Conservation (phyloP, 2,113 vertebrate genomes). For the Oncorhynchus tshawytscha region DNA sequence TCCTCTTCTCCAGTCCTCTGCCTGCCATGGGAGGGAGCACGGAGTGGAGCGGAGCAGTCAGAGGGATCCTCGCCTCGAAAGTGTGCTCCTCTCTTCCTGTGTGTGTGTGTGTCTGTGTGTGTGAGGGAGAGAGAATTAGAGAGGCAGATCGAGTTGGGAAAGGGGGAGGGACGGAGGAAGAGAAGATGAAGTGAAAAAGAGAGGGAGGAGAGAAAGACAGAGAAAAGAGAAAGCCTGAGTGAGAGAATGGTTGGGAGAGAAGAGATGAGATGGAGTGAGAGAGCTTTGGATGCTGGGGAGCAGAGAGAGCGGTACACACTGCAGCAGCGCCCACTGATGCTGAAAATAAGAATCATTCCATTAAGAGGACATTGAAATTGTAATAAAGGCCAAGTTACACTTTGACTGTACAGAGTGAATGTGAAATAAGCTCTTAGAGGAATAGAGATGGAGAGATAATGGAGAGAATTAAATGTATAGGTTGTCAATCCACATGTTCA, state of each 20-base stretch:
- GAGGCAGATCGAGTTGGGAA: constrained; percentile 9
- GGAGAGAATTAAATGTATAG: too few relatives aligned
- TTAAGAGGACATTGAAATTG: constrained; percentile 2
- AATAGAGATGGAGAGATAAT: not conserved
- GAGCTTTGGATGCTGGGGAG: too few relatives aligned
- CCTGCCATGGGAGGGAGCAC: constrained; percentile 6
- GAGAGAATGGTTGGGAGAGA: constrained; percentile 1
- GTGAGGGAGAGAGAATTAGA: constrained; percentile 26
- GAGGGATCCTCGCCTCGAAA: constrained; percentile 69
- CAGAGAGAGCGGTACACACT: constrained; percentile 26
- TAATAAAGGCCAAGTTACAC: constrained; percentile 43
- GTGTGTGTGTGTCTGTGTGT: constrained; percentile 46
- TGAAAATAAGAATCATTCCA: constrained; percentile 58
- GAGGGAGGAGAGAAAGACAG: constrained; percentile 13
- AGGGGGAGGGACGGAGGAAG: constrained; percentile 16
- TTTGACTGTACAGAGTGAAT: not conserved
- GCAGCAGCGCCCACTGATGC: constrained; percentile 69
- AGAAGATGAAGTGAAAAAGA: constrained; percentile 8
- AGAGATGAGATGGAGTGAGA: constrained; percentile 14
- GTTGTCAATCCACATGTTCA: too few relatives aligned
- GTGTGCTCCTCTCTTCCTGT: constrained; percentile 53
- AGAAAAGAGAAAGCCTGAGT: constrained; percentile 29
- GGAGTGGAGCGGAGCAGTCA: constrained; percentile 30
- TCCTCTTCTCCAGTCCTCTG: constrained; percentile 52
- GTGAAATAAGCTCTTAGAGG: too few relatives aligned